Percentiles rank a stretch among this genome's conserved stretches.
Evolutionary conservation across 2,113 vertebrate species (phyloP).

Genomic region (Ammospiza caudacuta): DNA sequence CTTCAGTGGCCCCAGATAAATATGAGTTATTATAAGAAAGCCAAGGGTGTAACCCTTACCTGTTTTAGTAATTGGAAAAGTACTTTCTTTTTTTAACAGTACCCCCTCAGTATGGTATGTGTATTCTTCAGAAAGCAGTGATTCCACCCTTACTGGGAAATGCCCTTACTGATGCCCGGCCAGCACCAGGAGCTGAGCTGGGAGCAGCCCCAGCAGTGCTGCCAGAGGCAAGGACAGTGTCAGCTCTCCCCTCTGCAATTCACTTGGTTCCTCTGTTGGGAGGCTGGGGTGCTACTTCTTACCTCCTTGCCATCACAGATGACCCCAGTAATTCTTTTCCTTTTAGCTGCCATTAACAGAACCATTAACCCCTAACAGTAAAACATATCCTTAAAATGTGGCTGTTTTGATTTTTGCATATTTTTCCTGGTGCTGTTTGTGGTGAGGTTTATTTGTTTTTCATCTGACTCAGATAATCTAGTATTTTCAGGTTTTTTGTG

Average conservation of each 20-base stretch:
- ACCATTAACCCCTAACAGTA: not conserved
- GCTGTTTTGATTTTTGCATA: not conserved
- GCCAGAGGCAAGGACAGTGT: not conserved
- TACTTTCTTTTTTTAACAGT: not conserved
- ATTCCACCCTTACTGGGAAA: rapidly evolving
- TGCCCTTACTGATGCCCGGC: rapidly evolving
- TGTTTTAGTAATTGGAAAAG: not conserved
- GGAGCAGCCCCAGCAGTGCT: not conserved
- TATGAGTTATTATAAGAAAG: not conserved
- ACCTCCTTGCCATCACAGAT: not conserved
- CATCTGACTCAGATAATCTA: not conserved
- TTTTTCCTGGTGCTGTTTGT: not conserved
- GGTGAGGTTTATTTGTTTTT: not conserved
- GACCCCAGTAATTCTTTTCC: not conserved
- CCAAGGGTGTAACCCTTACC: rapidly evolving
- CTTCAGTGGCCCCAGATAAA: not conserved
- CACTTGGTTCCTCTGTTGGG: rapidly evolving
- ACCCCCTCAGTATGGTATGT: not conserved
- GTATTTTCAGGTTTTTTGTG: not conserved
- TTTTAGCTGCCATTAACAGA: not conserved
- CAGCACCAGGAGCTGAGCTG: not conserved
- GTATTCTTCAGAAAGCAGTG: not conserved
- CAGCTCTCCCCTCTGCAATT: not conserved
- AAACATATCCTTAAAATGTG: not conserved
- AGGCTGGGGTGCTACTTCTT: not conserved